phyloP scores from a whole-genome alignment of 2,113 vertebrate species.

The Catharus fuscescens region DNA sequence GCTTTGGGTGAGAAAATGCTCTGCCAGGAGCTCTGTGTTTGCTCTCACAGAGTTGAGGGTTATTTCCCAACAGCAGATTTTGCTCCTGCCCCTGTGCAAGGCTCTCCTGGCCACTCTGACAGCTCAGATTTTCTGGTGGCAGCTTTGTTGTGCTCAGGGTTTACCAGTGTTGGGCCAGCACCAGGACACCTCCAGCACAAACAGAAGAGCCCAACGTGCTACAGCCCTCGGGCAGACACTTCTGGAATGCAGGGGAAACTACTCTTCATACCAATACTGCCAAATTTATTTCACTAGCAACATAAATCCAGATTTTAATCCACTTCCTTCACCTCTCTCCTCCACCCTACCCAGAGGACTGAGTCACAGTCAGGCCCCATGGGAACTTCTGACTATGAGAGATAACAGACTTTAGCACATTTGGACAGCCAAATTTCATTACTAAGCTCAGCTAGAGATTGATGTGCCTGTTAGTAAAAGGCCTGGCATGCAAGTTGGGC shows the following conservation, averaged over 20 bases:
- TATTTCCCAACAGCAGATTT: neutral
- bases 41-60: neutral
- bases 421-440: constrained; percentile 20
- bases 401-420: constrained; percentile 41
- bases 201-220: neutral
- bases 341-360: constrained; percentile 40
- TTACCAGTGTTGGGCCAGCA: neutral
- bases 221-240: neutral
- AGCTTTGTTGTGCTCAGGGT: neutral
- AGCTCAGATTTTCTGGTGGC: neutral
- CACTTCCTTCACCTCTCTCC: constrained; percentile 55
- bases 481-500: neutral
- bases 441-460: neutral
- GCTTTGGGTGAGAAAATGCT: neutral
- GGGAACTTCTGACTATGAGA: constrained; percentile 42
- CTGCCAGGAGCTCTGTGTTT: neutral
- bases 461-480: constrained; percentile 28
- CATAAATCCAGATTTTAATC: constrained; percentile 47
- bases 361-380: constrained; percentile 46
- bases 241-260: constrained; percentile 29
- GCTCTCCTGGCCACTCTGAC: neutral
- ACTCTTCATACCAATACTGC: neutral
- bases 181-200: neutral
- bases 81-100: neutral
- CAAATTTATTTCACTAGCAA: constrained; percentile 28